These are phyloP conservation scores for Axis porcinus DNA, from an alignment of 2,113 vertebrate genomes.

Conservation along the genomic window DNA sequence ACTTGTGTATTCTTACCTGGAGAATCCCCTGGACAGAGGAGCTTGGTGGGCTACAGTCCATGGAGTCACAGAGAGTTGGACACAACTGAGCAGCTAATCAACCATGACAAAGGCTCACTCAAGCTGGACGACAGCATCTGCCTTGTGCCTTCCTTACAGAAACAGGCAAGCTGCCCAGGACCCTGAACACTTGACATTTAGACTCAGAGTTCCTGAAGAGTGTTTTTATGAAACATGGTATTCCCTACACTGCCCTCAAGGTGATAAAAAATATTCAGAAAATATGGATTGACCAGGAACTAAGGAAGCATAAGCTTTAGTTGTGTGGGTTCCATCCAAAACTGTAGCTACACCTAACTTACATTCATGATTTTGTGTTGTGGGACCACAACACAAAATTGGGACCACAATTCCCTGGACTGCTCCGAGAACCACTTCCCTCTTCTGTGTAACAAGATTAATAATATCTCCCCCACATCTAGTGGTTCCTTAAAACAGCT, in stretches of 20 bases:
- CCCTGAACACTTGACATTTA: neutral
- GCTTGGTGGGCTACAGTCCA: neutral
- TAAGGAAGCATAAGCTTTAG: neutral
- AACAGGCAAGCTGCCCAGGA: neutral
- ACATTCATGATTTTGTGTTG: neutral
- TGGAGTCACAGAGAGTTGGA: neutral
- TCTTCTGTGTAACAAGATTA: neutral
- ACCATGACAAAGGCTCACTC: neutral
- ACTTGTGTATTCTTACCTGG: neutral
- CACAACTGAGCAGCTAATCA: neutral
- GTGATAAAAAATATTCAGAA: neutral
- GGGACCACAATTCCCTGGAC: neutral
- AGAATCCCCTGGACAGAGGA: neutral
- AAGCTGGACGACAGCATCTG: rapidly evolving
- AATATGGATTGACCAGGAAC: neutral
- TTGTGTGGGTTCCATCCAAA: neutral
- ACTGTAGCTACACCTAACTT: neutral
- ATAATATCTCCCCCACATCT: neutral
- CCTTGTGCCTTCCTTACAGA: neutral
- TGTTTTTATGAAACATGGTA: neutral
- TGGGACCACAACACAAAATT: too few species aligned
- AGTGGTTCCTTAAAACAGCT: neutral
- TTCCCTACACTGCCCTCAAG: rapidly evolving
- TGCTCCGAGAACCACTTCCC: neutral
- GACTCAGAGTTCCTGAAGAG: neutral